Evolutionary conservation across 2,113 vertebrate species (phyloP), one percentile per base, ranked within the genome.

Genomic region (Ceratotherium simum): DNA sequence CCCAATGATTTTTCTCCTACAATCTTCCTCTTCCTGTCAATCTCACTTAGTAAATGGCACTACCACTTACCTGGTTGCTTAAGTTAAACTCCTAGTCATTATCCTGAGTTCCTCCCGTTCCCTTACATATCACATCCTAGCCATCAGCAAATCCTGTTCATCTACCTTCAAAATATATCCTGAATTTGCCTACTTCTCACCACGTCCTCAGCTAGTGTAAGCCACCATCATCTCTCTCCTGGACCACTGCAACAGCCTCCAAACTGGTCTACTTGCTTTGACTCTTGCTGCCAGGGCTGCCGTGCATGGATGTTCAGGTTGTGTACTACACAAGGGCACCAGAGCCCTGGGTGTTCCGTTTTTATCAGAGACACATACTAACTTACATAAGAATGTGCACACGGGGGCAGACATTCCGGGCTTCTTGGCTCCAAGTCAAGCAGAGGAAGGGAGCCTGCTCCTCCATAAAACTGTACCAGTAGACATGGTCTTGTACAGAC

Each of bases 311-410:
- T 95, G 51, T 96, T 96, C 46, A 93, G 39, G 85, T 84, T 95
- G 46, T 87, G 33, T 79, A 81, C 39, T 64, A 62, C 6, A 42
- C 58, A 84, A 91, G 21, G 12, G 13, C 42, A 88, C 29, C 64
- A 60, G 86, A 70, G 48, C 56, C 95, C 42, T 85, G 78, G n/a
- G 11, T 96, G 56, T 86, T 62, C 29, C 58, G 82, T 95, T 93
- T 96, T 85, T 81, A 83, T 87, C 88, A 69, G 11, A 96, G 75
- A 58, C 18, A 90, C 48, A 51, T 75, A 90, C 51, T 75, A 84
- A 78, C 65, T 97, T 96, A 91, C 33, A 39, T 91, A 76, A 82
- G 31, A 58, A 51, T 64, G 31, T 96, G 58, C 73, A 96, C 29
- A 95, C 91, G 33, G 29, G 17, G 96, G 11, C 46, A 95, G 72